Conservation (phyloP, 2,797 vertebrate species). For the Mycteria americana region DNA sequence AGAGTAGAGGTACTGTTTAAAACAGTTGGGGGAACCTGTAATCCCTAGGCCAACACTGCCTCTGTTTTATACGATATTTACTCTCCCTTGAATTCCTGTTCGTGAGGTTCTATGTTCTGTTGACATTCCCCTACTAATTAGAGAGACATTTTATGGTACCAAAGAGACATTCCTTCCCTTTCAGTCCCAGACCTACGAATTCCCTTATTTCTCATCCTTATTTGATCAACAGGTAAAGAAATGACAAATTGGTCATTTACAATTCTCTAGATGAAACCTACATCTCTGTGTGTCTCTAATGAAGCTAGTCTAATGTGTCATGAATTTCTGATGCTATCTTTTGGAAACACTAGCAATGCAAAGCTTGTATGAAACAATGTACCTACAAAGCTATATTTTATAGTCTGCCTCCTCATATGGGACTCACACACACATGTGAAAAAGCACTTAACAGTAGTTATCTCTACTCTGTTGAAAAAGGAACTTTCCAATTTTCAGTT, state of each 20-base stretch:
- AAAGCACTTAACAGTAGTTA: conserved; percentile 14
- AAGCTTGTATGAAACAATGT: not conserved
- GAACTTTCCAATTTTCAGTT: conserved; percentile 65
- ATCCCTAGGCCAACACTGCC: not conserved
- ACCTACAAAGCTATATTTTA: not conserved
- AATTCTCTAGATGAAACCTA: conserved; percentile 2
- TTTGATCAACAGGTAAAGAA: conserved; percentile 38
- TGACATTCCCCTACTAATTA: conserved; percentile 15
- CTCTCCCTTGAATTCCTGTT: not conserved
- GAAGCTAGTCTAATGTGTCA: not conserved
- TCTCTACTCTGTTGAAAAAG: conserved; percentile 46
- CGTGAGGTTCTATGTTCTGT: not conserved
- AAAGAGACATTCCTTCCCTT: not conserved
- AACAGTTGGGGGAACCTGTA: not conserved
- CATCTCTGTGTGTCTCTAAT: not conserved
- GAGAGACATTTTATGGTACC: not conserved
- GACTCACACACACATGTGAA: not conserved
- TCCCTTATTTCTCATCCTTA: not conserved
- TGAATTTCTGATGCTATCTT: conserved; percentile 15
- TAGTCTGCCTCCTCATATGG: not conserved
- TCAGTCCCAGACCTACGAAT: not conserved
- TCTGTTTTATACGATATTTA: not conserved
- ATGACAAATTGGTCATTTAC: conserved; percentile 32
- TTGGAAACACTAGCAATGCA: not conserved
- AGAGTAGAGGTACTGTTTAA: not conserved